Evolutionary conservation across 2,113 vertebrate species (phyloP), one percentile per base, ranked within the genome.

Genomic region (Alces alces): DNA sequence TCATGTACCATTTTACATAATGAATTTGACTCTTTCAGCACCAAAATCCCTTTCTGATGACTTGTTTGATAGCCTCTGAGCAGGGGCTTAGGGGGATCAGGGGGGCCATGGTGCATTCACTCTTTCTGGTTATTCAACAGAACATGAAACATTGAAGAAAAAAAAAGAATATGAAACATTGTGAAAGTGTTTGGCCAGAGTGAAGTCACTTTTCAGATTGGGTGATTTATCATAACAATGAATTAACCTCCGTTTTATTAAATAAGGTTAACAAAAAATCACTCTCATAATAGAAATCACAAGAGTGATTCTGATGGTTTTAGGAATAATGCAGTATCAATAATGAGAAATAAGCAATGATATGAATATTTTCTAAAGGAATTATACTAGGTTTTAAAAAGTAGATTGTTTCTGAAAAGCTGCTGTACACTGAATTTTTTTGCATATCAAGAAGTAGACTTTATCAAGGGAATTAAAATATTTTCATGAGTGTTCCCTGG

Each of bases 1-100:
- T 92, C 50, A 60, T 86, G n/a, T 8, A 64, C 80, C 84, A 73
- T 91, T 98, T 97, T 96, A 93, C 23, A 89, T 89, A 84, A 91
- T 55, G 21, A 95, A 95, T 70, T 17, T 1, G 33, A 79, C 80
- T 87, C 33, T 39, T 94, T 89, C n/a, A 92, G 55, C 70, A 86
- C 12, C 33, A 57, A 89, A 82, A 12, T 89, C 54, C n/a, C 33
- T 89, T 79, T 19, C 19, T 91, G 55, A n/a, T 80, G 58, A 52
- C 6, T 93, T 89, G 19, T 66, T 82, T 93, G 19, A 52, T 94
- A 90, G 73, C 7, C n/a, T 90, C 80, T 83, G 66, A 10, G 66
- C 36, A 73, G 21, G 5, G n/a, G 21, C 1, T 23, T 1, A 36
- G n/a, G 66, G 21, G 36, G 36, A 11, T 23, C 19, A 2, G n/a